Percentiles rank a stretch among this genome's conserved stretches.
Conservation (phyloP, 2,113 vertebrate genomes). For the Laterallus jamaicensis region DNA sequence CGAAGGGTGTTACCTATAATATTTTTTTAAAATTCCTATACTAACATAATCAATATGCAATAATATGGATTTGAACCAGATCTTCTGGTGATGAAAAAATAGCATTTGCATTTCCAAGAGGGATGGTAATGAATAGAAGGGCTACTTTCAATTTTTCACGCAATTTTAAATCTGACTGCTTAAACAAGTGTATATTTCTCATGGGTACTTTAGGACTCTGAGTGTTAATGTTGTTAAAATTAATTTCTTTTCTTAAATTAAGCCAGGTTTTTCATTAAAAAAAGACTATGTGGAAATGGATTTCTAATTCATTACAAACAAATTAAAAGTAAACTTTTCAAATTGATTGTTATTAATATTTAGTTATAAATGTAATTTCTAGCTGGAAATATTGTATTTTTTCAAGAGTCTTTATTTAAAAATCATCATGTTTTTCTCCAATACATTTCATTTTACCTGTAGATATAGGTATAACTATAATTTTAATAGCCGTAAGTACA, state of each 20-base stretch:
- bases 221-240: slow-evolving; percentile 10
- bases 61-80: slow-evolving; percentile 14
- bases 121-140: not conserved
- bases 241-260: slow-evolving; percentile 8
- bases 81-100: slow-evolving; percentile 34
- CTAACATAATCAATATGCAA: not conserved
- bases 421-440: not conserved
- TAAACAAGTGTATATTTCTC: slow-evolving; percentile 19
- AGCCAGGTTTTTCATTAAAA: not conserved
- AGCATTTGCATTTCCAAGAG: slow-evolving; percentile 13
- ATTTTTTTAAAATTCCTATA: not conserved
- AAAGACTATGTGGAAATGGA: not conserved
- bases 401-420: not conserved
- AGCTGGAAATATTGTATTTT: not conserved
- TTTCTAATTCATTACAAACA: slow-evolving; percentile 32
- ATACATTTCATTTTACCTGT: not conserved
- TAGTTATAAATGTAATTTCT: not conserved
- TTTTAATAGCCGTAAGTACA: not conserved
- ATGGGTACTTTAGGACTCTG: not conserved
- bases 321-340: not conserved
- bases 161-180: slow-evolving; percentile 38
- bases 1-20: slow-evolving; percentile 25
- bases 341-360: not conserved
- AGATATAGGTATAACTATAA: not conserved
- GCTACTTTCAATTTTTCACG: slow-evolving; percentile 25